These are phyloP conservation scores for Phoebastria nigripes DNA, from an alignment of 2,797 vertebrate genomes.

Conservation along the genomic window DNA sequence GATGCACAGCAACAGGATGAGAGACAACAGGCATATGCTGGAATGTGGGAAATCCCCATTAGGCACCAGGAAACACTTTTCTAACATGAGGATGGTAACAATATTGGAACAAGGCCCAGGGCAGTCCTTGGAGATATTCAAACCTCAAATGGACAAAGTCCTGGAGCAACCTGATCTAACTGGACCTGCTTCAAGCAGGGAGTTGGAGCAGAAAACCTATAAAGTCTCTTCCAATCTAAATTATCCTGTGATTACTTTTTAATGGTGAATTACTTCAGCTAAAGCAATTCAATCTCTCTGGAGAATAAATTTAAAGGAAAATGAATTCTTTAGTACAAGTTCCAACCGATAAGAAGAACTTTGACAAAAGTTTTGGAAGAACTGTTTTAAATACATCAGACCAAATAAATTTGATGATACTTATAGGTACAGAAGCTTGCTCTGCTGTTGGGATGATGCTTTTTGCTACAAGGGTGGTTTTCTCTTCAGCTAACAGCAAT, in stretches of 20 bases:
- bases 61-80: background rate
- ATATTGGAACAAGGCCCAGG: background rate
- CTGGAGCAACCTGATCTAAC: background rate
- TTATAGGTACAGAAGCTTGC: background rate
- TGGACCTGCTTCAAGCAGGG: background rate
- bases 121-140: background rate
- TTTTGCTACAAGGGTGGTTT: background rate
- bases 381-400: background rate
- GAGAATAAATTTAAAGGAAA: background rate
- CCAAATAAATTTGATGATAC: background rate
- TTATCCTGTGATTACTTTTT: background rate
- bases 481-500: background rate
- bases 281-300: background rate
- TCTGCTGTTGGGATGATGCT: background rate
- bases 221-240: background rate
- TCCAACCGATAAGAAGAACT: background rate
- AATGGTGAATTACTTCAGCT: background rate
- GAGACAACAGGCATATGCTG: background rate
- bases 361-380: background rate
- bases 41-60: background rate
- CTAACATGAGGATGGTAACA: background rate
- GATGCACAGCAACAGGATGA: background rate
- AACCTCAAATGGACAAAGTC: background rate
- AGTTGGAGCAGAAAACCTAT: background rate
- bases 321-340: background rate